Percentiles rank a stretch among this genome's conserved stretches.
Conservation (phyloP, 2,888 invertebrate species). For the Augiades crinisus region DNA sequence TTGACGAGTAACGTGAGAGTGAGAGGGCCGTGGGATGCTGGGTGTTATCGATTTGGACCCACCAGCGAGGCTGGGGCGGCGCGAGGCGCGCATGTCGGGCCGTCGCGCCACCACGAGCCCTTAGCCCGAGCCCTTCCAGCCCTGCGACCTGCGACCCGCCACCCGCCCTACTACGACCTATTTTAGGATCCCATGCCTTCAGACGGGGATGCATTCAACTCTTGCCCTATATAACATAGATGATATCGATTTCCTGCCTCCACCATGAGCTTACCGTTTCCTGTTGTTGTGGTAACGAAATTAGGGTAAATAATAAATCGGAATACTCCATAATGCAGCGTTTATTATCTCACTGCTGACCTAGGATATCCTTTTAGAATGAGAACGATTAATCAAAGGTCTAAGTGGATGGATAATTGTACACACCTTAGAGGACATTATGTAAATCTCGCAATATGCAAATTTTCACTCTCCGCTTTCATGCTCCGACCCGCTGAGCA, state of each 20-base stretch:
- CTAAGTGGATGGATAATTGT: too few relatives aligned
- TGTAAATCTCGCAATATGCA: too few relatives aligned
- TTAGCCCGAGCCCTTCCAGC: conserved; percentile 16
- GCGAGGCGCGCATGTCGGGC: conserved; percentile 58
- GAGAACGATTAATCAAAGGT: too few relatives aligned
- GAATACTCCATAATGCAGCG: too few relatives aligned
- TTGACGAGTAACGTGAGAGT: conserved; percentile 55
- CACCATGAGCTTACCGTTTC: conserved; percentile 17
- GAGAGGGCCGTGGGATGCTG: conserved; percentile 61
- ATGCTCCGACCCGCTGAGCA: too few relatives aligned
- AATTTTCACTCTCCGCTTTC: too few relatives aligned
- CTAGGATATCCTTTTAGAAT: too few relatives aligned
- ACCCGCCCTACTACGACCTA: conserved; percentile 34
- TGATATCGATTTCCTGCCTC: conserved; percentile 25
- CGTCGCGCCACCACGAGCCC: conserved; percentile 28
- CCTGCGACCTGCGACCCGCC: conserved; percentile 17
- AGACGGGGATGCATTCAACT: conserved; percentile 15
- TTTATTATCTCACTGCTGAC: too few relatives aligned
- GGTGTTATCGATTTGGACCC: conserved; percentile 72
- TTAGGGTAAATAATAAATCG: neutral
- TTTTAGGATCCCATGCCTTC: conserved; percentile 27
- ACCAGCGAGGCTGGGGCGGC: conserved; percentile 57
- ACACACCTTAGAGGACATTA: too few relatives aligned
- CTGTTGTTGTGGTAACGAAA: neutral
- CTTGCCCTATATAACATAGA: conserved; percentile 21